phyloP scores from a whole-genome alignment of 2,797 vertebrate genomes.

The Iguana delicatissima region DNA sequence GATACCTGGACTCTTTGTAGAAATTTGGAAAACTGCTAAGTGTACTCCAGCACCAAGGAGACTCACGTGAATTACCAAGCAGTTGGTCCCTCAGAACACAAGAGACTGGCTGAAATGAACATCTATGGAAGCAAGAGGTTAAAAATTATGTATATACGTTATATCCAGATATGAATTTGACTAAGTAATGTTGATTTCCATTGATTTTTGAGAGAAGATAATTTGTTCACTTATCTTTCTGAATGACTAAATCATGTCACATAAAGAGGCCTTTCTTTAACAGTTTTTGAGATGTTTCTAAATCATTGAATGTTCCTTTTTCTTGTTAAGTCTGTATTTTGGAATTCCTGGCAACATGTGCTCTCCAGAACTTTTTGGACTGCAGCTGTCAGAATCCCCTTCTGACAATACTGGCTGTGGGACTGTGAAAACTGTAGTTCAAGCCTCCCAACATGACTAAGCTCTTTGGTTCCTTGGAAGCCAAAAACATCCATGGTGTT shows the following conservation, averaged over 20 bases:
- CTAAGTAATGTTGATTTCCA: neutral
- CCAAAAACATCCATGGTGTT: neutral
- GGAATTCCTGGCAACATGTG: neutral
- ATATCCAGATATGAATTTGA: neutral
- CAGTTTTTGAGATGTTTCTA: too few relatives aligned
- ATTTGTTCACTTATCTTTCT: neutral
- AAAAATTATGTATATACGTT: neutral
- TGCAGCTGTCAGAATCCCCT: too few relatives aligned
- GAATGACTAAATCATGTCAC: conserved; percentile 16
- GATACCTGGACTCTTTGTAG: neutral
- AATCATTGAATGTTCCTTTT: neutral
- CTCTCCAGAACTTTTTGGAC: too few relatives aligned
- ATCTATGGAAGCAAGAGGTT: neutral
- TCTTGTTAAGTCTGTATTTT: neutral
- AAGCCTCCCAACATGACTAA: too few relatives aligned
- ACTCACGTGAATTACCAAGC: neutral
- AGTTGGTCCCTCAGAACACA: neutral
- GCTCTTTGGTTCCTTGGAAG: too few relatives aligned
- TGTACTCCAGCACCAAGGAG: neutral
- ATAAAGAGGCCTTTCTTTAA: neutral
- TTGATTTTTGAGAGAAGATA: neutral
- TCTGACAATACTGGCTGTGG: too few relatives aligned
- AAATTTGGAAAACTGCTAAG: neutral
- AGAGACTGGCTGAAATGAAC: too few relatives aligned
- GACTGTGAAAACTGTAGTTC: too few relatives aligned